Conservation (phyloP, 2,797 vertebrate species). For the Parauchenoglanis punctatus region DNA sequence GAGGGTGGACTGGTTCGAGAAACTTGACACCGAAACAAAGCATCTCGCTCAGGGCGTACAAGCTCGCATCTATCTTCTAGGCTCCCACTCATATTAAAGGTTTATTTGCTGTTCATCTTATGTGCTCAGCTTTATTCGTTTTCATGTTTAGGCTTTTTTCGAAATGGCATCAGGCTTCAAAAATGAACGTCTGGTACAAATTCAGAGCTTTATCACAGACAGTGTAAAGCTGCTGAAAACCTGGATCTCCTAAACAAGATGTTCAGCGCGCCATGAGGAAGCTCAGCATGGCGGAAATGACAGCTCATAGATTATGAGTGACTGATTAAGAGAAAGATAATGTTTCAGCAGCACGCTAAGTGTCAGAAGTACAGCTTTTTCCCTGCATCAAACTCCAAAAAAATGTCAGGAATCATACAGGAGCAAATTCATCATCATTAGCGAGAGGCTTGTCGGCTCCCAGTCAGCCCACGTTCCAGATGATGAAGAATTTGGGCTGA, state of each 20-base stretch:
- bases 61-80: neutral
- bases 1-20: neutral
- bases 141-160: neutral
- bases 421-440: constrained; percentile 57
- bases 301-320: constrained; percentile 73
- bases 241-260: constrained; percentile 19
- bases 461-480: constrained; percentile 33
- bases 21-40: neutral
- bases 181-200: neutral
- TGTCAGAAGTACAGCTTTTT: constrained; percentile 31
- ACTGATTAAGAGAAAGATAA: constrained; percentile 70
- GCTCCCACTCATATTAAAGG: neutral
- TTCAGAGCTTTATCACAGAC: too few relatives aligned
- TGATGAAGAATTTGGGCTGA: constrained; percentile 39
- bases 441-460: constrained; percentile 31
- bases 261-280: constrained; percentile 50
- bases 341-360: constrained; percentile 65
- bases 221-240: neutral
- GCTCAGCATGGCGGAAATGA: constrained; percentile 74
- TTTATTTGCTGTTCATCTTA: neutral
- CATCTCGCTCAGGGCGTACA: neutral
- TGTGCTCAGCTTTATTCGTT: neutral
- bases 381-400: constrained; percentile 27
- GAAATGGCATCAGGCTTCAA: neutral
- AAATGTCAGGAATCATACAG: constrained; percentile 30